Percentiles rank a stretch among this genome's conserved stretches.
These are phyloP conservation scores for Epiblema foenella DNA, from an alignment of 2,888 invertebrate genomes.

Conservation along the genomic window DNA sequence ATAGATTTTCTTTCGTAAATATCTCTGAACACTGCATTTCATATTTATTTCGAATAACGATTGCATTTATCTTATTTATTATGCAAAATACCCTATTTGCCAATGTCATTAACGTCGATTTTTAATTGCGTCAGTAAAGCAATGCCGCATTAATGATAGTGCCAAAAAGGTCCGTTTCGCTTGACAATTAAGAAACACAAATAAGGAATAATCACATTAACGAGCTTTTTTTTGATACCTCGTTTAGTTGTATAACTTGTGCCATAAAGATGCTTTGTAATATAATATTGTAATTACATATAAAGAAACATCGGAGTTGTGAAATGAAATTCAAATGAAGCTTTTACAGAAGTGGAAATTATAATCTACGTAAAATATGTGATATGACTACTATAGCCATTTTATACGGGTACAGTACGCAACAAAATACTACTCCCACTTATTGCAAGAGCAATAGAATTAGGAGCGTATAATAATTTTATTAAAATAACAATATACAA, in stretches of 20 bases:
- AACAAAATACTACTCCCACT: conserved; percentile 2
- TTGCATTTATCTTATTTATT: conserved; percentile 42
- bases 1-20: conserved; percentile 30
- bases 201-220: conserved; percentile 43
- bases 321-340: conserved; percentile 76
- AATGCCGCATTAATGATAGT: too few relatives aligned
- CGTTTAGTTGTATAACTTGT: conserved; percentile 71
- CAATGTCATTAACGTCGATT: too few relatives aligned
- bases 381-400: conserved; percentile 63
- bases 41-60: conserved; percentile 32
- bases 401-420: conserved; percentile 31
- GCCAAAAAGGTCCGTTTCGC: too few relatives aligned
- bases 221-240: conserved; percentile 51
- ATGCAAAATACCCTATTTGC: too few relatives aligned
- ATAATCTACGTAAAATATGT: conserved; percentile 83
- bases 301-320: conserved; percentile 79
- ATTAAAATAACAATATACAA: too few relatives aligned
- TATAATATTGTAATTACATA: conserved; percentile 54
- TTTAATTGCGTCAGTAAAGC: too few relatives aligned
- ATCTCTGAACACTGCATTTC: conserved; percentile 22
- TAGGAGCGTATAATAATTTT: conserved; percentile 74
- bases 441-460: conserved; percentile 49
- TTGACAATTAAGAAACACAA: too few relatives aligned
- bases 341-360: conserved; percentile 70
- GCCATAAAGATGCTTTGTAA: conserved; percentile 73